Base-by-base conservation (phyloP, 2,113 vertebrate species). In the Lanius ludovicianus region DNA sequence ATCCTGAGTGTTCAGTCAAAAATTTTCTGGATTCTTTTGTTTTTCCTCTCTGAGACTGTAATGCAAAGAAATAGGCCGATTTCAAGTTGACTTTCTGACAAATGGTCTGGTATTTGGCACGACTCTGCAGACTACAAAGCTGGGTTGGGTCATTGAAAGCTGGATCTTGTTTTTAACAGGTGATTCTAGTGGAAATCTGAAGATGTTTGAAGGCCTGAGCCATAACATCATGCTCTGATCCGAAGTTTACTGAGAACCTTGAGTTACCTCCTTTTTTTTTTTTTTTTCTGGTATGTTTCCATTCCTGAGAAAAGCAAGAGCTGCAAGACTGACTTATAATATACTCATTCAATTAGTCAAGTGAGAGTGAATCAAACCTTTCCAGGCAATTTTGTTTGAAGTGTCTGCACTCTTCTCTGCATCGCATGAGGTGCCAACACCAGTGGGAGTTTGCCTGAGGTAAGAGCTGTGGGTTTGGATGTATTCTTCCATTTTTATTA, bases 391-490 rank as follows among this genome's bases (percentile, higher is more conserved):
- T 96, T 94, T 93, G 94, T 97, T 95, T 96, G 95, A 96, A 96
- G 96, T 95, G 68, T 78, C 88, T 97, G 79, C 79, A 78, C 93
- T 96, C 85, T 91, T 84, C 83, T 94, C 96, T 93, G 87, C 81
- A 93, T 96, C 1, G 9, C 79, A 96, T 94, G 95, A 96, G 95
- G 90, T 97, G 95, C 94, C 96, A 97, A 90, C 87, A 96, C 87
- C 85, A 96, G 96, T 97, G 95, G 96, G 91, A 96, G 96, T 96
- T 96, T 95, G 95, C 96, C 93, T 94, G 92, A 91, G 92, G 95
- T 96, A 83, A 95, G 83, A 97, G 60, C 93, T 96, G 95, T 95
- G 90, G 92, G 90, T 97, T 97, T 97, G 95, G 85, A 94, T 96
- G 83, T 83, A 91, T 96, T 96, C 93, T 95, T 93, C 96, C 93